Evolutionary conservation across 1,140 invertebrate species (phyloP).

Genomic region (Brachystomella parvula): DNA sequence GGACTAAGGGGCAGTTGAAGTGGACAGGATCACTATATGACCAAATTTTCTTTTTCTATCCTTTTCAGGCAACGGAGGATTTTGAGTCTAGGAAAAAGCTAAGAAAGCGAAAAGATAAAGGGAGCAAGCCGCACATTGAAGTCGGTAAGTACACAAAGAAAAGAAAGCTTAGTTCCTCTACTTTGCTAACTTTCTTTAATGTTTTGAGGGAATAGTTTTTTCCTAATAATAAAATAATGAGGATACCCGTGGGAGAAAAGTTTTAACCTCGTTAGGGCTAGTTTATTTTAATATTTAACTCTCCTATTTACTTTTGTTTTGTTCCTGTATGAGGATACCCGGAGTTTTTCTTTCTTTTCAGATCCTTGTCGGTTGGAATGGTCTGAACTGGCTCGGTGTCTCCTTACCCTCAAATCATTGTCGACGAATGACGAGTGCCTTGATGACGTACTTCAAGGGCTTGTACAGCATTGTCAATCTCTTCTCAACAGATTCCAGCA

Average conservation of each 20-base stretch:
- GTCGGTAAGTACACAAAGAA: conserved; percentile 18
- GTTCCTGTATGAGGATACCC: too few relatives aligned
- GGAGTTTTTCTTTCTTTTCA: neutral
- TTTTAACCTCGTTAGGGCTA: neutral
- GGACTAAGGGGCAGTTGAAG: too few relatives aligned
- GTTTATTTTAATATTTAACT: too few relatives aligned
- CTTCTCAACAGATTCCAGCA: conserved; percentile 35
- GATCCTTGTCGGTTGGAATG: conserved; percentile 36
- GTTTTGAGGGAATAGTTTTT: neutral
- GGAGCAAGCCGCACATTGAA: conserved; percentile 27
- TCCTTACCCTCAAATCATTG: conserved; percentile 36
- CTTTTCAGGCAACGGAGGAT: conserved; percentile 2
- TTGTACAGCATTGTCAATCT: conserved; percentile 32
- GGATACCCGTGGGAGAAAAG: neutral
- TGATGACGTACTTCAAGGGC: conserved; percentile 37
- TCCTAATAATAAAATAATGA: neutral
- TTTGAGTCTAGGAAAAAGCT: conserved; percentile 35
- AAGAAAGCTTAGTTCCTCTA: neutral
- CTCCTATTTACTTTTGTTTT: too few relatives aligned
- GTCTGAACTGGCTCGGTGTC: conserved; percentile 36
- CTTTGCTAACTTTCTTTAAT: neutral
- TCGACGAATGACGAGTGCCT: conserved; percentile 38
- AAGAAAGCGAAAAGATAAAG: conserved; percentile 31
- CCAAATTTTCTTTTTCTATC: too few relatives aligned
- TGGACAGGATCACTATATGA: too few relatives aligned